These are phyloP conservation scores for Galerucella pusilla DNA, from an alignment of 2,888 invertebrate species.

Conservation along the genomic window DNA sequence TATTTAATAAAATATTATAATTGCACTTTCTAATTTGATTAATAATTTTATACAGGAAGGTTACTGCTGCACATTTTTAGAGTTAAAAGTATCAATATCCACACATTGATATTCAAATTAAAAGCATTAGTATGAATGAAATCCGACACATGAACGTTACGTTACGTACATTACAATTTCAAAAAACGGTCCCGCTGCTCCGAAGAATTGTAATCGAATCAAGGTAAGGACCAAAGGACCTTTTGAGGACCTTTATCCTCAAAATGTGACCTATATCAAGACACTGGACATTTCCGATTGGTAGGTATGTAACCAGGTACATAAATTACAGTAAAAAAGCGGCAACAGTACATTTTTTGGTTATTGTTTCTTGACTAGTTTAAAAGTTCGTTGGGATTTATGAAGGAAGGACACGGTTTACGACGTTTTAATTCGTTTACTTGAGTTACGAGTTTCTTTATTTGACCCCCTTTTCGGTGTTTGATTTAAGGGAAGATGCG, in stretches of 20 bases:
- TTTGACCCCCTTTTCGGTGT: conserved; percentile 19
- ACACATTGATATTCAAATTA: conserved; percentile 38
- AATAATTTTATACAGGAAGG: background rate
- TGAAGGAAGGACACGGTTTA: conserved; percentile 33
- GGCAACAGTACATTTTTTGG: conserved; percentile 54
- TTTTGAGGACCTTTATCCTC: conserved; percentile 49
- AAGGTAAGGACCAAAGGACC: conserved; percentile 24
- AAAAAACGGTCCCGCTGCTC: conserved; percentile 24
- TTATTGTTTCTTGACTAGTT: conserved; percentile 53
- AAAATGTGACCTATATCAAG: conserved; percentile 61
- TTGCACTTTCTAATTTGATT: no score
- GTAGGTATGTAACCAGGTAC: conserved; percentile 48
- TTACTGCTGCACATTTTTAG: background rate
- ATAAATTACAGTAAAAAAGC: conserved; percentile 32
- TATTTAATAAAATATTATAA: no score
- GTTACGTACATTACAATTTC: conserved; percentile 30
- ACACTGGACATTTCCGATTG: conserved; percentile 62
- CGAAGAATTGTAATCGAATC: conserved; percentile 57
- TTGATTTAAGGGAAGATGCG: conserved; percentile 12
- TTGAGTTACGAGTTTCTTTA: conserved; percentile 33
- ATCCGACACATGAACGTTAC: conserved; percentile 10
- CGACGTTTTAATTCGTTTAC: conserved; percentile 33
- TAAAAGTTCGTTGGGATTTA: conserved; percentile 50
- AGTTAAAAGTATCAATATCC: conserved; percentile 39
- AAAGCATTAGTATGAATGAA: conserved; percentile 25